These are phyloP conservation scores for Premnoplex brunnescens DNA, from an alignment of 2,797 vertebrate species.

Conservation along the genomic window DNA sequence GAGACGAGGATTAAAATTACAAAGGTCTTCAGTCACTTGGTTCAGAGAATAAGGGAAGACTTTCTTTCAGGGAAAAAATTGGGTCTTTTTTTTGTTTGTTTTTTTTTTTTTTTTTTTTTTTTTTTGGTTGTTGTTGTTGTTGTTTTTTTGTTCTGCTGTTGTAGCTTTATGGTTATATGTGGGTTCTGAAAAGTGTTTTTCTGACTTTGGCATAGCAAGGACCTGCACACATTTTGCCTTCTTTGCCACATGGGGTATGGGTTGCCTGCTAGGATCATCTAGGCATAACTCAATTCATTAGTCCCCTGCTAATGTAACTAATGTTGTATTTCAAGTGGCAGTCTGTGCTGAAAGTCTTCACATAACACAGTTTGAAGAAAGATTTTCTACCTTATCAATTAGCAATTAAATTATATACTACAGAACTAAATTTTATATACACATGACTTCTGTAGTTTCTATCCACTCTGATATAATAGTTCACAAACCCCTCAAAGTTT, in stretches of 20 bases:
- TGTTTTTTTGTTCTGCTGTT: background rate
- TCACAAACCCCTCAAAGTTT: background rate
- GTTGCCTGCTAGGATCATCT: slow-evolving; percentile 2
- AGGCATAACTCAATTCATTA: slow-evolving; percentile 13
- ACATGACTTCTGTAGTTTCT: background rate
- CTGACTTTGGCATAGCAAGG: background rate
- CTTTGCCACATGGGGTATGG: background rate
- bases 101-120: background rate
- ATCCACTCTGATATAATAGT: background rate
- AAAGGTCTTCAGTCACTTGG: background rate
- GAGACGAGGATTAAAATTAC: background rate
- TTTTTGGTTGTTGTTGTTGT: background rate
- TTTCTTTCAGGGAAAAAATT: background rate
- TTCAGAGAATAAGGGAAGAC: background rate
- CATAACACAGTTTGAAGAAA: background rate
- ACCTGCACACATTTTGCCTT: background rate
- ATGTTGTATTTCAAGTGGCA: background rate
- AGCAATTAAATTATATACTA: background rate
- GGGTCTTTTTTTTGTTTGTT: background rate
- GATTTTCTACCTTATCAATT: background rate
- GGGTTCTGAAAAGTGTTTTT: background rate
- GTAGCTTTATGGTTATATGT: background rate
- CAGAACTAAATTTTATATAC: background rate
- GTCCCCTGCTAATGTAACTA: slow-evolving; percentile 5
- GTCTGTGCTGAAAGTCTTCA: background rate